phyloP scores from a whole-genome alignment of 1,140 invertebrate species.

The Drosophila bocki region DNA sequence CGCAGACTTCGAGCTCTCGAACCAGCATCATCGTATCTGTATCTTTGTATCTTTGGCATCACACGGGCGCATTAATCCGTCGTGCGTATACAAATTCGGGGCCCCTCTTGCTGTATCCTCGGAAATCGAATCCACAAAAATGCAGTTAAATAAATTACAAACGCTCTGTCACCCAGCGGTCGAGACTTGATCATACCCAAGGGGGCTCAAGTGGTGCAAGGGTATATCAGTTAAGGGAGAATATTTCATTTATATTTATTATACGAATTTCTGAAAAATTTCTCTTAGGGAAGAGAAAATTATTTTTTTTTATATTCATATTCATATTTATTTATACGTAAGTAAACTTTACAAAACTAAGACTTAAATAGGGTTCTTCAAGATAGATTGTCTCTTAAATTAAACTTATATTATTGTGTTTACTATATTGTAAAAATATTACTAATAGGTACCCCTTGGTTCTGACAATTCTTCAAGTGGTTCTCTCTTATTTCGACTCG shows the following conservation, averaged over 20 bases:
- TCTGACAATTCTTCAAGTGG: not conserved
- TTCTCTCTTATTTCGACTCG: constrained; percentile 32
- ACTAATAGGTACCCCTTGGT: not conserved
- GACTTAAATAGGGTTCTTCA: not conserved
- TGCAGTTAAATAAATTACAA: constrained; percentile 84
- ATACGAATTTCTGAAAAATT: too few relatives aligned
- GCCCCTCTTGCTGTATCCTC: constrained; percentile 50
- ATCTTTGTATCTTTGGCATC: constrained; percentile 67
- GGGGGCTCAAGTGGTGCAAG: not conserved
- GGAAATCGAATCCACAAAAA: constrained; percentile 83
- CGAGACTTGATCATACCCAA: constrained; percentile 28
- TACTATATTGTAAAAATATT: too few relatives aligned
- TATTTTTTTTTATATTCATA: not conserved
- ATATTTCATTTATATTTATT: too few relatives aligned
- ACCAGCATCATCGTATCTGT: constrained; percentile 48
- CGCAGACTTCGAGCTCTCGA: constrained; percentile 43
- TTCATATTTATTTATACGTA: not conserved
- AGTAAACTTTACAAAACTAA: not conserved
- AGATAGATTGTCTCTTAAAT: not conserved
- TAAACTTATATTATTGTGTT: not conserved
- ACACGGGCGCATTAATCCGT: constrained; percentile 59
- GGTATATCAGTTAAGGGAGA: too few relatives aligned
- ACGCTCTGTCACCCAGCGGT: constrained; percentile 80
- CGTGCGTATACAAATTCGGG: constrained; percentile 76
- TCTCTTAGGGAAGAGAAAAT: too few relatives aligned